phyloP scores from a whole-genome alignment of 2,888 invertebrate genomes.

The Lobophora halterata region DNA sequence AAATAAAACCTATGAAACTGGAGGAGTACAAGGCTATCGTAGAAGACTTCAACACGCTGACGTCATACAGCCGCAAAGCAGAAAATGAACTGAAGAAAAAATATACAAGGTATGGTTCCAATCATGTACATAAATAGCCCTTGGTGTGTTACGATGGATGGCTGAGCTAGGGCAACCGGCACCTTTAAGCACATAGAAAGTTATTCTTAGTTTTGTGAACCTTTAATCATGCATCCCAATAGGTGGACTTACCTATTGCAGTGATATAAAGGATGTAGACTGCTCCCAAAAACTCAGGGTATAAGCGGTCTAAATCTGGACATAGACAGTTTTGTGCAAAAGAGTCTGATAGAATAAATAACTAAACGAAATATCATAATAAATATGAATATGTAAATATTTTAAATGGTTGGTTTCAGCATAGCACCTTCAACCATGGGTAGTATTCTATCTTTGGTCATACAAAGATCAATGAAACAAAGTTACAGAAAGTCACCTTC shows the following conservation, averaged over 20 bases:
- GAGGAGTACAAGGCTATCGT: slow-evolving; percentile 77
- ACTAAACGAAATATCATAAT: not conserved
- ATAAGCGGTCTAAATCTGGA: no score
- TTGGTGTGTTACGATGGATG: not conserved
- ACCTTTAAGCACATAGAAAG: no score
- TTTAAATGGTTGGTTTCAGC: slow-evolving; percentile 47
- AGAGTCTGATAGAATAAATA: not conserved
- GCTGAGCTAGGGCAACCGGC: no score
- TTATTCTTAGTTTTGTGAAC: no score
- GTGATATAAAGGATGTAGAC: no score
- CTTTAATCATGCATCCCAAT: no score
- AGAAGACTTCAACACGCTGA: slow-evolving; percentile 76
- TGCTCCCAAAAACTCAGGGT: no score
- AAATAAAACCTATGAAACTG: slow-evolving; percentile 57
- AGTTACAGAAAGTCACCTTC: slow-evolving; percentile 82
- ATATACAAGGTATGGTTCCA: slow-evolving; percentile 74
- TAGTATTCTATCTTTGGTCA: slow-evolving; percentile 85
- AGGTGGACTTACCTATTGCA: no score
- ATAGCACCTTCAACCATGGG: slow-evolving; percentile 82
- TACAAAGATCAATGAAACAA: slow-evolving; percentile 83
- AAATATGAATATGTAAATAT: not conserved
- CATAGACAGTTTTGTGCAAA: no score
- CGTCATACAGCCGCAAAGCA: slow-evolving; percentile 81
- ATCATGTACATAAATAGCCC: slow-evolving; percentile 13
- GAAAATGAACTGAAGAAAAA: slow-evolving; percentile 79